Evolutionary conservation across 1,140 invertebrate genomes (phyloP), one percentile per base, ranked within the genome.

Genomic region (Drosophila suzukii): DNA sequence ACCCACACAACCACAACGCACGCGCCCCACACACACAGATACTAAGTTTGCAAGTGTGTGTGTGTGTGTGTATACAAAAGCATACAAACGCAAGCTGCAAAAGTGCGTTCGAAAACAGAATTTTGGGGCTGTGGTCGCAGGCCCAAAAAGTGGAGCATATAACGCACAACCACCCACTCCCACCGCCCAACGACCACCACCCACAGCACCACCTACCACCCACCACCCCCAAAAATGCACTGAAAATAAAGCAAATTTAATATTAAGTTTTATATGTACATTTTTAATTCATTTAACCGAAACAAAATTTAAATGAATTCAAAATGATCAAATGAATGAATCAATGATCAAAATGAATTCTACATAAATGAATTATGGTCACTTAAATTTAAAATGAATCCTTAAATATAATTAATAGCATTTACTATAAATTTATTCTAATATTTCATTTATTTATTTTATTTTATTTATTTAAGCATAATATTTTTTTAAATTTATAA

Each of bases 81-180:
- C 44, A 79, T 63, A 76, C 71, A 88, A 88, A 50, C 82, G 83
- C 83, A 86, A 88, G 83, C 83, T 88, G 83, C 83, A 88, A 89
- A 88, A 88, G 83, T 88, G 83, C 83, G 83, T 88, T 89, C 58
- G 38, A 58, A 56, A 65, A 34, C 60, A 54, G 39, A 81, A 46
- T 49, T 54, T 32, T 51, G 78, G 68, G 50, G 50, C n/a, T 67
- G 78, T 73, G 78, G 66, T 50, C 57, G 32, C 47, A 39, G 38
- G 72, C 55, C 83, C 84, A 83, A 83, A 89, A 89, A 89, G 77
- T 89, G 84, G 84, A 89, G 85, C 84, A 89, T 89, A 78, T 81
- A 81, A 68, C 67, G 57, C 57, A 72, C 63, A 68, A 67, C 70
- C 78, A 46, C 72, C 62, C 58, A 56, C 50, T 20, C 5, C 15